These are phyloP conservation scores for Drosophila emarginata DNA, from an alignment of 2,888 invertebrate genomes.

Conservation along the genomic window DNA sequence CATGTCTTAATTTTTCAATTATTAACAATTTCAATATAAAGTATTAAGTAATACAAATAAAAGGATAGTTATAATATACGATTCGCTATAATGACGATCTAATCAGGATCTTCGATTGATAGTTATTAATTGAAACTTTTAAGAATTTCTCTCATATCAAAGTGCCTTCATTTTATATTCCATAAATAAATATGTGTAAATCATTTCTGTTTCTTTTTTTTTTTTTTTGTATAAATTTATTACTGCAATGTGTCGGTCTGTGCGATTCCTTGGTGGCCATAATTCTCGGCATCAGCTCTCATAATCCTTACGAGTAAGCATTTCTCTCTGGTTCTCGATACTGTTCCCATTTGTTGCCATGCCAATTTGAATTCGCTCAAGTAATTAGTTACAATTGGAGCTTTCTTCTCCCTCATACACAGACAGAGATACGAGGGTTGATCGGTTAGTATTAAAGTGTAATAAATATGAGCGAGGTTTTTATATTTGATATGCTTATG, in stretches of 20 bases:
- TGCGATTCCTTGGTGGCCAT: constrained; percentile 1
- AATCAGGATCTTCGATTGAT: too few relatives aligned
- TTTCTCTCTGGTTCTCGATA: not conserved
- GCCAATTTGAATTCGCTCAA: not conserved
- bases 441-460: not conserved
- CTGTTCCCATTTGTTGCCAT: not conserved
- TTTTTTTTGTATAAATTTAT: constrained; percentile 6
- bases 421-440: not conserved
- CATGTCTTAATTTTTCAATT: too few relatives aligned
- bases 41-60: too few relatives aligned
- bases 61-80: too few relatives aligned
- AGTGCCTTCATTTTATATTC: not conserved
- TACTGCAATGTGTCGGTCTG: not conserved
- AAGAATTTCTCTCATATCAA: not conserved
- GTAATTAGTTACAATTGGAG: constrained; percentile 12
- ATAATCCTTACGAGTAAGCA: constrained; percentile 6
- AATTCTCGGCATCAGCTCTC: constrained; percentile 6
- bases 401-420: not conserved
- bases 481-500: too few relatives aligned
- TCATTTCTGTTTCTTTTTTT: not conserved
- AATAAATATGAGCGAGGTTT: too few relatives aligned
- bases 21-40: too few relatives aligned
- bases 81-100: too few relatives aligned
- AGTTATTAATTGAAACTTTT: too few relatives aligned
- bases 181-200: too few relatives aligned